These are phyloP conservation scores for Diorhabda elongata DNA, from an alignment of 1,140 invertebrate species.

Conservation along the genomic window DNA sequence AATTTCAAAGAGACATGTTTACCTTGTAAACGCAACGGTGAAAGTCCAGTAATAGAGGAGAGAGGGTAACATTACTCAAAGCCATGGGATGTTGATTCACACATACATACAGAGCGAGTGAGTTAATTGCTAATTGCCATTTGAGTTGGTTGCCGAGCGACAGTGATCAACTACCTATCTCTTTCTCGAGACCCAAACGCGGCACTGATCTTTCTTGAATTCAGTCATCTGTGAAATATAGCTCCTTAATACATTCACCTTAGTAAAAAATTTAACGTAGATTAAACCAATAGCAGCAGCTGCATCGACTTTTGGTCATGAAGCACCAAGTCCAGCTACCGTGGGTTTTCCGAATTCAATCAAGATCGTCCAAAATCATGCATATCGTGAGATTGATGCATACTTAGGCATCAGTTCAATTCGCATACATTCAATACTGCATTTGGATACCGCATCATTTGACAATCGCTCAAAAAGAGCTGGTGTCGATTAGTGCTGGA, in stretches of 20 bases:
- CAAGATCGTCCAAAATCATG: too few species aligned
- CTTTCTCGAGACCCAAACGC: conserved; percentile 7
- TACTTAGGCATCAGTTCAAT: too few species aligned
- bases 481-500: too few species aligned
- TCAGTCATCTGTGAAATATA: conserved; percentile 36
- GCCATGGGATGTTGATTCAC: conserved; percentile 19
- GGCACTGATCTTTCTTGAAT: conserved; percentile 30
- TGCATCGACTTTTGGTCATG: too few species aligned
- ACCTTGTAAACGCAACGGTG: neutral
- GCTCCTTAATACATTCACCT: neutral
- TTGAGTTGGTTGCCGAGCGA: conserved; percentile 35
- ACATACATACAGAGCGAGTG: conserved; percentile 26
- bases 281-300: too few species aligned
- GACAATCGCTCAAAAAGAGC: too few species aligned
- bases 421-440: too few species aligned
- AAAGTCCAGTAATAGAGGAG: conserved; percentile 1
- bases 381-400: too few species aligned
- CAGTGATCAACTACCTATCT: conserved; percentile 31
- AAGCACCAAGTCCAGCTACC: too few species aligned
- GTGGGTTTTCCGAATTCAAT: too few species aligned
- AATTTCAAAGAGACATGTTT: neutral
- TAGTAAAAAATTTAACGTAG: too few species aligned
- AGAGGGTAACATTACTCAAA: conserved; percentile 11
- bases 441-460: too few species aligned
- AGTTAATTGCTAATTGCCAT: conserved; percentile 35